These are phyloP conservation scores for Hyposmocoma kahamanoa DNA, from an alignment of 1,140 invertebrate genomes.

Conservation along the genomic window DNA sequence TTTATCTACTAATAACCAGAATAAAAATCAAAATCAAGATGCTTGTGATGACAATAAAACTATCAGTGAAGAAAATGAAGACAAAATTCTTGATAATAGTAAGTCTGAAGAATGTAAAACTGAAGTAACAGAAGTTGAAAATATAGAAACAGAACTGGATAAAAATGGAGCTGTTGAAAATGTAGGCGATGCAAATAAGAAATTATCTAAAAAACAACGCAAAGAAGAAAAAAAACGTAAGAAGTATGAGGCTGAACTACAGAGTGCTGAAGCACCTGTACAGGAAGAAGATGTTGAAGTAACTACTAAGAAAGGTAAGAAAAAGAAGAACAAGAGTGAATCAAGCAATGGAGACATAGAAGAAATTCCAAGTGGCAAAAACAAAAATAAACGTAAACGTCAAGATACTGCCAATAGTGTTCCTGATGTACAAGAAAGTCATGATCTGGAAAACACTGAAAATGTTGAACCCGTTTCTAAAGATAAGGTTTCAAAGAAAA, in stretches of 20 bases:
- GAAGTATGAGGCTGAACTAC: constrained; percentile 69
- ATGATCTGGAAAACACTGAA: constrained; percentile 8
- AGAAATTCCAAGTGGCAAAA: constrained; percentile 29
- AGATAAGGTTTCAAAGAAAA: constrained; percentile 41
- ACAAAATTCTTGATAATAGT: constrained; percentile 13
- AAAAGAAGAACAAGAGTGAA: constrained; percentile 55
- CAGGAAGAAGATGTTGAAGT: constrained; percentile 28
- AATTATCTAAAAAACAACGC: constrained; percentile 70
- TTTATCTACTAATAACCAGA: constrained; percentile 61
- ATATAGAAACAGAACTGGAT: constrained; percentile 15
- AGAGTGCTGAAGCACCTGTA: constrained; percentile 38
- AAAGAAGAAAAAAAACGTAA: constrained; percentile 73
- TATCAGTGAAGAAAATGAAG: constrained; percentile 15
- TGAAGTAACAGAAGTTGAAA: constrained; percentile 13
- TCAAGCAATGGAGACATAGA: constrained; percentile 34
- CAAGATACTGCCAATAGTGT: constrained; percentile 50
- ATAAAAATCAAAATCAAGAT: constrained; percentile 32
- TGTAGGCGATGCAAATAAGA: constrained; percentile 40
- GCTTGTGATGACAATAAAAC: constrained; percentile 18
- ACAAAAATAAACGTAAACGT: constrained; percentile 57
- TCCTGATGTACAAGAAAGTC: background rate
- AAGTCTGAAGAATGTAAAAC: too few relatives aligned
- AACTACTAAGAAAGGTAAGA: constrained; percentile 54
- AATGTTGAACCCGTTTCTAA: constrained; percentile 20
- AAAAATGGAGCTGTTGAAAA: constrained; percentile 12